Evolutionary conservation across 1,140 invertebrate species (phyloP).

Genomic region (Macrostomum lignano): DNA sequence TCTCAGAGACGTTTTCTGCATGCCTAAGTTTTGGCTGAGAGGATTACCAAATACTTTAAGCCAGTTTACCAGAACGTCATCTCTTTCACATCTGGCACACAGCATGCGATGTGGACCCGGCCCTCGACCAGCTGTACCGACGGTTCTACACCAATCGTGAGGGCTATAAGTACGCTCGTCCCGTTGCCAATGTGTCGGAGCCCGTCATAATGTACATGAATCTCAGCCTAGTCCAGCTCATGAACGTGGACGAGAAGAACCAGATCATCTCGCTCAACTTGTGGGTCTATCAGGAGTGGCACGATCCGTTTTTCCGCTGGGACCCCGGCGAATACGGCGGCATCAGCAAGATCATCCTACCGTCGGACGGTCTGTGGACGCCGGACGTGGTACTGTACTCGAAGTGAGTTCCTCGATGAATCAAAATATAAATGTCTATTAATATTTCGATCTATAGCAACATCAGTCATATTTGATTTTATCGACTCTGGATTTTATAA

Average conservation of each 20-base stretch:
- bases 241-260: constrained; percentile 14
- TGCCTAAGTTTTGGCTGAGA: too few species aligned
- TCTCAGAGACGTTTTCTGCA: too few species aligned
- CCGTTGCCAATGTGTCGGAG: not conserved
- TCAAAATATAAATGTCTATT: not conserved
- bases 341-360: constrained; percentile 42
- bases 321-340: constrained; percentile 73
- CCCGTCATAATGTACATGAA: constrained; percentile 2
- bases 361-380: constrained; percentile 44
- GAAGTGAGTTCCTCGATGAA: constrained; percentile 15
- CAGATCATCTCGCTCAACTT: constrained; percentile 23
- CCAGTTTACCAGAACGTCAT: too few species aligned
- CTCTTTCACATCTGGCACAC: too few species aligned
- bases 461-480: too few species aligned
- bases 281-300: constrained; percentile 38
- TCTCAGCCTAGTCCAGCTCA: not conserved
- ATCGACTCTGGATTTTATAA: too few species aligned
- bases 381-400: constrained; percentile 28
- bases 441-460: not conserved
- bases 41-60: too few species aligned
- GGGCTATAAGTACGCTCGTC: too few species aligned
- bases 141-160: too few species aligned
- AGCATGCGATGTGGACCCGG: too few species aligned
- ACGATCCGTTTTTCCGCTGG: constrained; percentile 82
- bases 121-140: too few species aligned